phyloP scores from a whole-genome alignment of 2,797 vertebrate genomes.

The Eremophila alpestris region DNA sequence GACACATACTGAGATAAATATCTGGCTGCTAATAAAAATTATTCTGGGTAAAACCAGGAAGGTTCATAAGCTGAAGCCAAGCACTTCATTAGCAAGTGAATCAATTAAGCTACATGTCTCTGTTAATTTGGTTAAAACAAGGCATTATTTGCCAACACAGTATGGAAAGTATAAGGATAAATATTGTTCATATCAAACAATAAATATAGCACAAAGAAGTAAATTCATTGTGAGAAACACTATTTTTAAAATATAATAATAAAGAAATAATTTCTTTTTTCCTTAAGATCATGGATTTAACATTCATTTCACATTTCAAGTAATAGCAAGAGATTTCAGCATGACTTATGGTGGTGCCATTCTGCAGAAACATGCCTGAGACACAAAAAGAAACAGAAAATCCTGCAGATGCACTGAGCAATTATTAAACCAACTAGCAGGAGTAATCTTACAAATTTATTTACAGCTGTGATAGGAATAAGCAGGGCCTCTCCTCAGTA shows the following conservation, averaged over 20 bases:
- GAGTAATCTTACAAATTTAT: background rate
- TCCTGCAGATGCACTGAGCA: background rate
- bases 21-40: background rate
- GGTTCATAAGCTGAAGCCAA: background rate
- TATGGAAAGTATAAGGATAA: background rate
- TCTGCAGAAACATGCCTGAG: background rate
- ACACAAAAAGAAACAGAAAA: background rate
- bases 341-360: rapidly evolving
- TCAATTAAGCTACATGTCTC: background rate
- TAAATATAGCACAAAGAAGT: background rate
- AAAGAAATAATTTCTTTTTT: background rate
- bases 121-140: background rate
- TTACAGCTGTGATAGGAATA: background rate
- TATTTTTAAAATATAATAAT: background rate
- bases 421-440: background rate
- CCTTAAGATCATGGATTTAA: background rate
- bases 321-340: background rate
- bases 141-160: background rate
- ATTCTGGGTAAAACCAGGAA: background rate
- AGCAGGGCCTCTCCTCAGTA: background rate
- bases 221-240: background rate
- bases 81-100: background rate
- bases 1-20: background rate
- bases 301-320: rapidly evolving
- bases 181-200: background rate